Percentiles rank a stretch among this genome's conserved stretches.
phyloP scores from a whole-genome alignment of 1,140 invertebrate genomes.

The Lerema accius region DNA sequence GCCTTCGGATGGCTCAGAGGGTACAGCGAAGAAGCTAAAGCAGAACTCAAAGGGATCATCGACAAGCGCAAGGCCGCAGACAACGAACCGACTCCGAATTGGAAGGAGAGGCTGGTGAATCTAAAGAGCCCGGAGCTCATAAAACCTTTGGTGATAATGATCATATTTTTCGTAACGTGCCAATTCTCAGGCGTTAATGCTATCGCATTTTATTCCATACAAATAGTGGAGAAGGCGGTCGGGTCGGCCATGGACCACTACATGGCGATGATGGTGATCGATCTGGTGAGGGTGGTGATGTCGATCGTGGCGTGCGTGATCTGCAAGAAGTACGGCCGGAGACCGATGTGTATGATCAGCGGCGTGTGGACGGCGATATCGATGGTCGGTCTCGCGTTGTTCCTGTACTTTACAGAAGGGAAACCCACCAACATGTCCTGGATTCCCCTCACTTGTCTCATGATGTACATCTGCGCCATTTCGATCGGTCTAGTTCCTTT shows the following conservation, averaged over 20 bases:
- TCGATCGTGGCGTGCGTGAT: slow-evolving; percentile 84
- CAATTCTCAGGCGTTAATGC: slow-evolving; percentile 88
- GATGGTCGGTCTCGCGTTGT: slow-evolving; percentile 79
- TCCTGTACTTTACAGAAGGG: slow-evolving; percentile 59
- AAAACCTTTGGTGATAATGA: slow-evolving; percentile 85
- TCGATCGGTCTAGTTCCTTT: slow-evolving; percentile 85
- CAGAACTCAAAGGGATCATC: slow-evolving; percentile 78
- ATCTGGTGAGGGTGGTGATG: slow-evolving; percentile 86
- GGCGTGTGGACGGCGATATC: slow-evolving; percentile 82
- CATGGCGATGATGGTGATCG: slow-evolving; percentile 86
- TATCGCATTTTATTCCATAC: slow-evolving; percentile 88
- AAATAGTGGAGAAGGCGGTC: slow-evolving; percentile 83
- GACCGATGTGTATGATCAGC: slow-evolving; percentile 84
- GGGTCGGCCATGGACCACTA: slow-evolving; percentile 83
- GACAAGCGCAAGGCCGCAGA: slow-evolving; percentile 68
- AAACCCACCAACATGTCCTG: slow-evolving; percentile 71
- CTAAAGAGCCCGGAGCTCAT: slow-evolving; percentile 75
- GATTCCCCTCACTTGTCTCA: slow-evolving; percentile 81
- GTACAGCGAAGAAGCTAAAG: slow-evolving; percentile 71
- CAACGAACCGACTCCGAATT: slow-evolving; percentile 53
- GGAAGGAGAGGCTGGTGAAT: slow-evolving; percentile 61
- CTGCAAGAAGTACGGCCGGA: slow-evolving; percentile 83
- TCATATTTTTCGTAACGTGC: slow-evolving; percentile 84
- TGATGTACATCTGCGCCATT: slow-evolving; percentile 83
- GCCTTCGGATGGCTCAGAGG: slow-evolving; percentile 83